Base-by-base conservation (phyloP, 2,113 vertebrate genomes). In the Pseudorectes ferrugineus region DNA sequence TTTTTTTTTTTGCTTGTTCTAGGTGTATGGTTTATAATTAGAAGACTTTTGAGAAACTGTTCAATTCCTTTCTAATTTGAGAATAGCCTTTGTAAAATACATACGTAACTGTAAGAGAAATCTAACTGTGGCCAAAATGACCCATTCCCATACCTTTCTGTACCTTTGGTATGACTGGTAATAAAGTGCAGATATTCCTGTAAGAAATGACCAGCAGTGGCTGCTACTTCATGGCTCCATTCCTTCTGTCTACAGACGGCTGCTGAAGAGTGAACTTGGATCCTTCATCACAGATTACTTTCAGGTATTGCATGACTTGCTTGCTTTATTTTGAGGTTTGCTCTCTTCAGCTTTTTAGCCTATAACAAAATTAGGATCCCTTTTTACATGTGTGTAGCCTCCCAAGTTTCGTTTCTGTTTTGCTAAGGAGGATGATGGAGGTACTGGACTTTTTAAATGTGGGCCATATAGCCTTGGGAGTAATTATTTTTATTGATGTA, bases 251-350 rank as follows among this genome's bases (percentile, higher is more conserved):
- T 96, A 76, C 95, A 99, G 99, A 96, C 97, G 98, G 95, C 98
- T 99, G 92, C 97, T 99, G 70, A 99, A 99, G 97, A 99, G 99
- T 40, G 99, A 99, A 91, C 98, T 99, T 23, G 99, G 99, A 93
- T 99, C 99, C 28, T 99, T 99, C 97, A 99, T 99, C 96, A 98
- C 99, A 11, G 99, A 99, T 90, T 99, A 99, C 87, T 99, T 99
- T 88, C 99, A 99, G 99, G 99, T 99, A 98, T 79, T 92, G 73
- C 21, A 45, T 52, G 11, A 82, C 81, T 85, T 81, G 5, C 33
- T 85, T 91, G 62, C 58, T 95, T 91, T 20, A 33, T 71, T 88
- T 92, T 75, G 65, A 72, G 12, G 33, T 77, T 83, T 93, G 19
- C 7, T 92, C 22, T 52, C 35, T 83, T 72, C 23, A 86, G 25